Base-by-base conservation (phyloP, 2,888 invertebrate genomes). In the Parascotia fuliginaria region DNA sequence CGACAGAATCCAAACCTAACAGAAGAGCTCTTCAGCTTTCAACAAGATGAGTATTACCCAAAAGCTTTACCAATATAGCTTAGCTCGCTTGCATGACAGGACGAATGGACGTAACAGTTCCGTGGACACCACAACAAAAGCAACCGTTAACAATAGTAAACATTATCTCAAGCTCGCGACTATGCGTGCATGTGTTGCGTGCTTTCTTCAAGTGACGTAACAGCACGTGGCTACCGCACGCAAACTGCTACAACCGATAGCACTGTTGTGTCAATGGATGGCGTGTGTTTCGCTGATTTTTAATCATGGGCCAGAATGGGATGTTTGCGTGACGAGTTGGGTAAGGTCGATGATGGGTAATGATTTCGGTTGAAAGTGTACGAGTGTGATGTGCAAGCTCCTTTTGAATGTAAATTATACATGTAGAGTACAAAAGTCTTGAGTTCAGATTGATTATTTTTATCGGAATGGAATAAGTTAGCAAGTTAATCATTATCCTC, bases 221-320 rank as follows among this genome's bases (percentile, higher is more conserved):
- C 52, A 61, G 81, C 87, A 89, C 89, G 89, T 89, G 88, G 70
- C 67, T 31, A 44, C 38, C 60, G 65, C 90, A 90, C 90, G 90
- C 90, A 40, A 44, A 48, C 65, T 28, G 16, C 33, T 67, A 67
- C 67, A 60, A 78, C 75, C 79, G 79, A 82, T 83, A 84, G 74
- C 79, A 70, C 19, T 27, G 81, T 45, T 60, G 48, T 89, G 87
- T 87, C 89, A 90, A 91, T 90, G 90, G 79, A 84, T 90, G 63
- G 90, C 90, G 90, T 90, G 89, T 82, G 82, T 71, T 61, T 57
- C 63, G 80, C 77, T 81, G 84, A 81, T 85, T 81, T 79, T 84
- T 84, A 85, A 85, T 86, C 85, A 81, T 80, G 79, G 68, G 58
- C 62, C 72, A 65, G 69, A 78, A 83, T 80, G 81, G 81, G 79